Percentiles rank a stretch among this genome's conserved stretches.
These are phyloP conservation scores for Bombus pascuorum DNA, from an alignment of 1,140 invertebrate genomes.

Conservation along the genomic window DNA sequence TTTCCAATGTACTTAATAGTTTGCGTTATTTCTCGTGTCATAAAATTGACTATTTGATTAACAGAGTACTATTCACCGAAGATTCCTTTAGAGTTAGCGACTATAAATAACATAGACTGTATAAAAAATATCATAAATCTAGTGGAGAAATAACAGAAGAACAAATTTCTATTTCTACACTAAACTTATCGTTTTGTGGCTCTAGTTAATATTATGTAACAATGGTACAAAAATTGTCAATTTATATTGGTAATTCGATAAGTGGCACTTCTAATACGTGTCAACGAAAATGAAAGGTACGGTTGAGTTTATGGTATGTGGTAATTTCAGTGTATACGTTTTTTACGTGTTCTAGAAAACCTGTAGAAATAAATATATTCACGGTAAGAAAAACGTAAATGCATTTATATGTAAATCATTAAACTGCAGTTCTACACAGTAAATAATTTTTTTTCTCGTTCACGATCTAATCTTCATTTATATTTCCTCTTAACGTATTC, in stretches of 20 bases:
- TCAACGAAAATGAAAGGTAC: slow-evolving; percentile 30
- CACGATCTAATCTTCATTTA: too few relatives aligned
- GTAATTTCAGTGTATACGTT: background rate
- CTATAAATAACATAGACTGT: background rate
- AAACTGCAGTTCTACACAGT: too few relatives aligned
- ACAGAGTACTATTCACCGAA: background rate
- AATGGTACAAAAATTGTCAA: background rate
- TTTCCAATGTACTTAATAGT: background rate
- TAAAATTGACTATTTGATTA: background rate
- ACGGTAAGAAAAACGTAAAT: background rate
- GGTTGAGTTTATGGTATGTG: background rate
- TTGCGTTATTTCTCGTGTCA: background rate
- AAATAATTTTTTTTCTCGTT: background rate
- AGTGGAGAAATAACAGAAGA: background rate
- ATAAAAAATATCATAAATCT: background rate
- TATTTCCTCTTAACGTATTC: too few relatives aligned
- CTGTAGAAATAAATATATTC: background rate
- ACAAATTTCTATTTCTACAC: background rate
- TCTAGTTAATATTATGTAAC: background rate
- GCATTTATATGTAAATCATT: background rate
- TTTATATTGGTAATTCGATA: background rate
- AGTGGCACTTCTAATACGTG: background rate
- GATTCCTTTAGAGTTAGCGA: background rate
- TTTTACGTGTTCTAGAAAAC: slow-evolving; percentile 1
- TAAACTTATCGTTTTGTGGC: background rate